Base-by-base conservation (phyloP, 2,113 vertebrate species). In the Ciconia boyciana region DNA sequence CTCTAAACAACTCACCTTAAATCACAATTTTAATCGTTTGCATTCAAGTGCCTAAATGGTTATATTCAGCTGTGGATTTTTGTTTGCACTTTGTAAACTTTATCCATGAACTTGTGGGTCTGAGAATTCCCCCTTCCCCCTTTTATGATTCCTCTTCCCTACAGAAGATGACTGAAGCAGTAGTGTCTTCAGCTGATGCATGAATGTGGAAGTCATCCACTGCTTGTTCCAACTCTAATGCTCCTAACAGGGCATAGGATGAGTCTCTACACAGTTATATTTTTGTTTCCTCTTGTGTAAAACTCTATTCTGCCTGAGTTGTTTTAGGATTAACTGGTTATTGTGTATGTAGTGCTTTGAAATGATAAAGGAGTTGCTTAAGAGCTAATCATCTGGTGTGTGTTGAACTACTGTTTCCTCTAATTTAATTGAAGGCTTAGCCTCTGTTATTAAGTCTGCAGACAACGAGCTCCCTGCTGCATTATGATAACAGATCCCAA, bases 371-470 rank as follows among this genome's bases (percentile, higher is more conserved):
- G 25, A 66, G 20, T 49, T 89, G 36, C 24, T 74, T 34, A 60
- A 87, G 51, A 87, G 32, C 78, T 76, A 46, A 91, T 90, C 6
- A 64, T 22, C 41, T 65, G n/a, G 17, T 52, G 15, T 14, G 46
- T 65, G 32, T 3, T 60, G 39, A 90, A 66, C 16, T 58, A 48
- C 75, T 55, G 61, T 96, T 97, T 89, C 87, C 89, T 83, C 55
- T 72, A 58, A 49, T 94, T 83, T 90, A 96, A 89, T 48, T 77
- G 95, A 80, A 76, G 77, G 66, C 64, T 83, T 72, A 29, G 55
- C n/a, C 71, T 83, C 69, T 83, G 90, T 85, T 60, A 71, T 88
- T 90, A 88, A 89, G 43, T 54, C 79, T 66, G 71, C 41, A 57
- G 72, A 74, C 54, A 89, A 51, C 0, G 8, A 49, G 49, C 64